Evolutionary conservation across 2,888 invertebrate species (phyloP).

Genomic region (Epirrhoe tristata): DNA sequence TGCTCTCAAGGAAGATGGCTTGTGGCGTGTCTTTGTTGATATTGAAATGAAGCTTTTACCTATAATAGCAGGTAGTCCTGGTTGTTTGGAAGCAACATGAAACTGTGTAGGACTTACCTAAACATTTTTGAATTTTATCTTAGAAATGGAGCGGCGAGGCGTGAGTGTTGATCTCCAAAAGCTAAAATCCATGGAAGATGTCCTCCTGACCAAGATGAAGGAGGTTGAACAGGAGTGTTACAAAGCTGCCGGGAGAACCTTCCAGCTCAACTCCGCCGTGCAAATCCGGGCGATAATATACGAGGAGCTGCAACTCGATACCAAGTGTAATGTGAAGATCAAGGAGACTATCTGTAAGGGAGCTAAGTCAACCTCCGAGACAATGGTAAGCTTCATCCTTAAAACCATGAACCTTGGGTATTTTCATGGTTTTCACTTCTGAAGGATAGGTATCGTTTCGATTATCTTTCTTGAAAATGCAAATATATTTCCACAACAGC

Average conservation of each 20-base stretch:
- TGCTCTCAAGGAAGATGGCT: slow-evolving; percentile 55
- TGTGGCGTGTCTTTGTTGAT: slow-evolving; percentile 73
- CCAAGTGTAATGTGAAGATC: slow-evolving; percentile 65
- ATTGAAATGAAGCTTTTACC: slow-evolving; percentile 78
- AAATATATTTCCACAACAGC: slow-evolving; percentile 51
- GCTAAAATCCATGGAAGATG: slow-evolving; percentile 66
- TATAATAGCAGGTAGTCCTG: slow-evolving; percentile 67
- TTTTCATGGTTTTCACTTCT: too few relatives aligned
- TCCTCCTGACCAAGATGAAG: slow-evolving; percentile 60
- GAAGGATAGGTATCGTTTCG: too few relatives aligned
- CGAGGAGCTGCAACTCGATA: slow-evolving; percentile 75
- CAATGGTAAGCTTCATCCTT: slow-evolving; percentile 58
- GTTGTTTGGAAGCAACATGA: background rate
- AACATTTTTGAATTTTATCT: background rate
- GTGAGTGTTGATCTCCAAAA: slow-evolving; percentile 64
- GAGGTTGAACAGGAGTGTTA: slow-evolving; percentile 67
- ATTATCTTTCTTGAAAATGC: background rate
- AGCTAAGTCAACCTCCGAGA: slow-evolving; percentile 78
- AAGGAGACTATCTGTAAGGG: slow-evolving; percentile 66
- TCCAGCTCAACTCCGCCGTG: slow-evolving; percentile 72
- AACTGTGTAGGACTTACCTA: background rate
- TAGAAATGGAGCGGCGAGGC: slow-evolving; percentile 73
- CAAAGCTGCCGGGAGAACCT: slow-evolving; percentile 67
- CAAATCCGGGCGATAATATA: slow-evolving; percentile 76
- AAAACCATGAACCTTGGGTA: too few relatives aligned